phyloP scores from a whole-genome alignment of 2,113 vertebrate genomes.

The Monopterus albus region DNA sequence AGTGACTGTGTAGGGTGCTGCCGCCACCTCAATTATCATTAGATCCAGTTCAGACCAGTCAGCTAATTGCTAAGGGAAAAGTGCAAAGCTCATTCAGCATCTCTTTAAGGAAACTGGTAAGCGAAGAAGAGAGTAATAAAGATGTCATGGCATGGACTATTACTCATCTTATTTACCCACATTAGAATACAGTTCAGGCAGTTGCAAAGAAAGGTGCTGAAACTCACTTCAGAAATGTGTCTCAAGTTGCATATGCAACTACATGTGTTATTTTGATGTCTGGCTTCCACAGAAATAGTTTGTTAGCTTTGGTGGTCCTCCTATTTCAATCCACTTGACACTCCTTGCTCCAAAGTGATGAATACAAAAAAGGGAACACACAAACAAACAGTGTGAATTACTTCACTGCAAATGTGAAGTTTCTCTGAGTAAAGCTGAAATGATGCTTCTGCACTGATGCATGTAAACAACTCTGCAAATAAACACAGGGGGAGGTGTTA shows the following conservation, averaged over 20 bases:
- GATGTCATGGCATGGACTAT: background rate
- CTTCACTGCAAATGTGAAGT: background rate
- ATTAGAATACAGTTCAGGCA: background rate
- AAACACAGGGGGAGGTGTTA: background rate
- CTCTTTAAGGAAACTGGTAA: conserved; percentile 7
- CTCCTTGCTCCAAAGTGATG: background rate
- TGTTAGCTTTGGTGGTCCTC: background rate
- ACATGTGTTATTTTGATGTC: background rate
- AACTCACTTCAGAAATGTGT: background rate
- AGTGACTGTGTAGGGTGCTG: conserved; percentile 42
- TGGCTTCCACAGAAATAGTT: background rate
- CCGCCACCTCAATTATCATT: conserved; percentile 65
- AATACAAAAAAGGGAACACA: background rate
- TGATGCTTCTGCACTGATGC: background rate
- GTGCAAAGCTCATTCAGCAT: conserved; percentile 36
- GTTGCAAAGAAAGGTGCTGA: no score
- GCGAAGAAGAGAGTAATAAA: background rate
- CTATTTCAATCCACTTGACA: background rate
- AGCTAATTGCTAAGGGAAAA: conserved; percentile 54
- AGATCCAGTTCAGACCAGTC: conserved; percentile 62
- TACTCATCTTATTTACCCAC: background rate
- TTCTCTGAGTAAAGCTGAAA: background rate
- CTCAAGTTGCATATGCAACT: background rate
- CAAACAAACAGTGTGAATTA: background rate
- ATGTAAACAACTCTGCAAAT: background rate